Base-by-base conservation (phyloP, 2,888 invertebrate species). In the Drosophila acutilabella region DNA sequence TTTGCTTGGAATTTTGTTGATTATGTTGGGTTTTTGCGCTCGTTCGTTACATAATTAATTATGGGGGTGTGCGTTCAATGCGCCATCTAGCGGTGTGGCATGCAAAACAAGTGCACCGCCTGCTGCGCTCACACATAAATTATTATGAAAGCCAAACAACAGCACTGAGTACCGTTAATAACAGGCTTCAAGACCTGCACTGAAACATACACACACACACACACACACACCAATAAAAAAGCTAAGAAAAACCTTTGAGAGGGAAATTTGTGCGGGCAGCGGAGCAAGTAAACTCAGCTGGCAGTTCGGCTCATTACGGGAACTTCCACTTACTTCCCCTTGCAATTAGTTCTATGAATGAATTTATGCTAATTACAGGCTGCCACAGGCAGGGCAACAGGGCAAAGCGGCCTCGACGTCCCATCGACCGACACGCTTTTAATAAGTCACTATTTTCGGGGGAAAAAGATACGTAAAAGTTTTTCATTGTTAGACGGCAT, bases 331-430 rank as follows among this genome's bases (percentile, higher is more conserved):
- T 78, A 84, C 84, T 83, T 83, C 83, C 83, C 86, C 78, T 79
- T 78, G 87, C 83, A 83, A 83, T 83, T 83, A 83, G 87, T 83
- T 67, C 77, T 86, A 78, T 84, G 83, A 83, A 83, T 83, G 84
- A 84, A 87, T 88, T 85, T 84, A 84, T 88, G 83, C 78, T 88
- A 87, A 87, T 84, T 87, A 84, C 78, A 80, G 78, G 71, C 75
- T 69, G 30, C 48, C 48, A 77, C 33, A 11, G 36, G 13, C 36
- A 13, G 36, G 36, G 36, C 36, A 36, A 36, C 36, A 36, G 36
- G 36, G 36, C 36, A 36, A 13, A 64, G 26, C 69, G 64, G 36
- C 40, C 26, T 30, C 68, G 68, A 50, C 74, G 70, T 64, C 52
- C 69, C 64, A 71, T 70, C 76, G 68, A 73, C 72, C 84, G 84